phyloP scores from a whole-genome alignment of 2,888 invertebrate genomes.

The Lathronympha strigana region DNA sequence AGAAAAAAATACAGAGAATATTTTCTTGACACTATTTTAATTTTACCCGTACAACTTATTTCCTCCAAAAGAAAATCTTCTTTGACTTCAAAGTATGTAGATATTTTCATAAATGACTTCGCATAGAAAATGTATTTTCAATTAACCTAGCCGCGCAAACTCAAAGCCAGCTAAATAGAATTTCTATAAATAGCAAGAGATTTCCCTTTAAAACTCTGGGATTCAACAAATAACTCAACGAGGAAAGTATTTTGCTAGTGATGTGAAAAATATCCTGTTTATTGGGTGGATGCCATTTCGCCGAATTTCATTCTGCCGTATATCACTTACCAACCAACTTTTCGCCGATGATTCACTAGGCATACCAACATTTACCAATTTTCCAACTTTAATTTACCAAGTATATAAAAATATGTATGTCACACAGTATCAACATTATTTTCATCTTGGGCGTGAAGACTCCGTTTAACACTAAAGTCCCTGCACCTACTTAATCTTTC shows the following conservation, averaged over 20 bases:
- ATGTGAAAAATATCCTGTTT: background rate
- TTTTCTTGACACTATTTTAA: background rate
- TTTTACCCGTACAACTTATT: background rate
- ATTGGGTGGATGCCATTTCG: too few relatives aligned
- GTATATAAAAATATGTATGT: too few relatives aligned
- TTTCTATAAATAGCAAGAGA: constrained; percentile 31
- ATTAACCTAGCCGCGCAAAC: constrained; percentile 16
- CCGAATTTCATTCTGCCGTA: too few relatives aligned
- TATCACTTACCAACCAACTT: too few relatives aligned
- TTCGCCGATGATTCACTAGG: too few relatives aligned
- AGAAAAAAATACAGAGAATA: too few relatives aligned
- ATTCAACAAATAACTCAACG: constrained; percentile 28
- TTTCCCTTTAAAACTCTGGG: constrained; percentile 27
- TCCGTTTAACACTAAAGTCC: too few relatives aligned
- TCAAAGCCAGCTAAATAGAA: constrained; percentile 24
- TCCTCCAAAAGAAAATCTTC: background rate
- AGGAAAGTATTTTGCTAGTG: constrained; percentile 25
- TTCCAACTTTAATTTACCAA: too few relatives aligned
- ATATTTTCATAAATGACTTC: constrained; percentile 1
- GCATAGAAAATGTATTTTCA: constrained; percentile 20
- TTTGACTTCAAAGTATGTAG: background rate
- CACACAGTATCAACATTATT: too few relatives aligned
- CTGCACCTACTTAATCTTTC: too few relatives aligned
- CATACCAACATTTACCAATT: too few relatives aligned
- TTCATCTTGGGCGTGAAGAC: too few relatives aligned